Percentiles rank a stretch among this genome's conserved stretches.
Conservation (phyloP, 2,797 vertebrate species). For the Rhadinocentrus ornatus region DNA sequence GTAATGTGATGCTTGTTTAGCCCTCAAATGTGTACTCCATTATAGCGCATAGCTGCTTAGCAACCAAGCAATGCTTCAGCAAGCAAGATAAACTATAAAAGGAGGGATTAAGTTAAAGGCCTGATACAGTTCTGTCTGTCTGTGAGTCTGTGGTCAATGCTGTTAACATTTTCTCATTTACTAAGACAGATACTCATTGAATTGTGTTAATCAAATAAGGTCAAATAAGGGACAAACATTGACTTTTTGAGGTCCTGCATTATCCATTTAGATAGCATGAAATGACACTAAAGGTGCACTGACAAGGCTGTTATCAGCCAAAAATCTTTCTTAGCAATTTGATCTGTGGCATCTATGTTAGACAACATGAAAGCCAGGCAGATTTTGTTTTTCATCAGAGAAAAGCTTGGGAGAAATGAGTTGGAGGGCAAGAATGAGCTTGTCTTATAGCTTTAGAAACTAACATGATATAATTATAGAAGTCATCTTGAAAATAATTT, state of each 20-base stretch:
- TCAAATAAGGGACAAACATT: not conserved
- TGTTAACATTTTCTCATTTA: conserved; percentile 6
- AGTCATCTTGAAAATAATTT: too few species aligned
- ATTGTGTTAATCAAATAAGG: too few species aligned
- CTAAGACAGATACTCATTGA: not conserved
- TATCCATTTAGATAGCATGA: not conserved
- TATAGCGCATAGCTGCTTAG: conserved; percentile 66
- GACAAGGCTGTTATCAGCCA: not conserved
- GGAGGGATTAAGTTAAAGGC: conserved; percentile 19
- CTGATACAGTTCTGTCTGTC: conserved; percentile 29
- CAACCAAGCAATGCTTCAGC: conserved; percentile 68
- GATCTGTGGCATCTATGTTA: not conserved
- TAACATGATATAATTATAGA: not conserved
- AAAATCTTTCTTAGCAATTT: not conserved
- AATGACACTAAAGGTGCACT: not conserved
- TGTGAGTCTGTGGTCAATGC: not conserved
- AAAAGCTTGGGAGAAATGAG: not conserved
- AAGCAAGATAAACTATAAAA: conserved; percentile 29
- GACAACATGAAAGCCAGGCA: not conserved
- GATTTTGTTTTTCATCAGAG: not conserved
- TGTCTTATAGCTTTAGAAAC: not conserved
- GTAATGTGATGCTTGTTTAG: conserved; percentile 41
- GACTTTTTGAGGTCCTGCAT: not conserved
- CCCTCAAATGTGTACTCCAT: conserved; percentile 42
- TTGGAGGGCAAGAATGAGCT: not conserved